Base-by-base conservation (phyloP, 2,113 vertebrate species). In the Circaetus gallicus region DNA sequence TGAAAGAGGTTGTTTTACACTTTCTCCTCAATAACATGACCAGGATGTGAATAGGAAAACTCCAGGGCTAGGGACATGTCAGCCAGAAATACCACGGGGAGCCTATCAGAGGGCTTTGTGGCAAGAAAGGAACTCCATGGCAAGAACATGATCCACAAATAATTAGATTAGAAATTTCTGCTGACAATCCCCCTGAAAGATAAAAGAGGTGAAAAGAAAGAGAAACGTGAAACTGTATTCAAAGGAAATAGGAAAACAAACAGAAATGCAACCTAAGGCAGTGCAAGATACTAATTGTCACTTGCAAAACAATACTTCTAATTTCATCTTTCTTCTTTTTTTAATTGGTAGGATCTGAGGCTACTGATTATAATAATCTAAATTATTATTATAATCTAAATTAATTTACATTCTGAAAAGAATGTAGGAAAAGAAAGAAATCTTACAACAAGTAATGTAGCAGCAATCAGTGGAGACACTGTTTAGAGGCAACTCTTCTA, bases 81-180 rank as follows among this genome's bases (percentile, higher is more conserved):
- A 94, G 72, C 25, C 82, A 94, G 45, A 90, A 93, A 85, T 69
- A 92, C n/a, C 42, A 85, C 8, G 3, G 38, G 38, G 42, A 96
- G 38, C 28, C 67, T 79, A 38, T 36, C 49, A 80, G 63, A 85
- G 55, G 49, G 18, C 25, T 86, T 45, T 84, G 36, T 67, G 59
- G 82, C 29, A 90, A 97, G 55, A 83, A 87, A 67, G 45, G 36
- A 29, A 70, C 95, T 90, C 50, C 43, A 66, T 42, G n/a, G 78
- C 65, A 94, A 91, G 71, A 95, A 90, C 10, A 32, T 5, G 16
- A 90, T 82, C 38, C 70, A 72, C 3, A 7, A 82, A 92, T 84
- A 96, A 95, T 76, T 78, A 86, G 18, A 70, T 85, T 82, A 73
- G 58, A 94, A 84, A 93, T 97, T 93, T 84, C 85, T 95, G 82